Evolutionary conservation across 2,888 invertebrate genomes (phyloP).

Genomic region (Cosmopolites sordidus): DNA sequence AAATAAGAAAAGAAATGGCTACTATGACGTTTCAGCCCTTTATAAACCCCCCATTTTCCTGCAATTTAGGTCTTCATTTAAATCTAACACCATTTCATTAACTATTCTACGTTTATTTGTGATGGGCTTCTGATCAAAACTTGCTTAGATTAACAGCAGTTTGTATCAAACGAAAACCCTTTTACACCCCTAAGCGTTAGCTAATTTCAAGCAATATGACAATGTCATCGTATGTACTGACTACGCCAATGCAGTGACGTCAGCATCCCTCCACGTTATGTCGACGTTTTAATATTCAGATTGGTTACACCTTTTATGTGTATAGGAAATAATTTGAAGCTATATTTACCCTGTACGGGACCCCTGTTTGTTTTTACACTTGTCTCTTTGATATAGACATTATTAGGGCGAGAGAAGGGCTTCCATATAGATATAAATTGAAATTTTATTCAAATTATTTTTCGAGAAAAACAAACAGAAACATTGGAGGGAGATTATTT

Average conservation of each 20-base stretch:
- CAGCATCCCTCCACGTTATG: slow-evolving; percentile 22
- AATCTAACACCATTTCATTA: no score
- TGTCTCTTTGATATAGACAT: slow-evolving; percentile 47
- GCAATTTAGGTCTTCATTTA: no score
- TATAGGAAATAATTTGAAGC: slow-evolving; percentile 49
- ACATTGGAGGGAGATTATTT: slow-evolving; percentile 12
- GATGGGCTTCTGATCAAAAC: no score
- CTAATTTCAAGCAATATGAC: slow-evolving; percentile 19
- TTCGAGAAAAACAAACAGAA: slow-evolving; percentile 25
- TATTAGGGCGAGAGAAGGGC: slow-evolving; percentile 35
- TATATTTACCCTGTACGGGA: slow-evolving; percentile 44
- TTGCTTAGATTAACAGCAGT: no score
- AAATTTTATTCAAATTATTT: slow-evolving; percentile 36
- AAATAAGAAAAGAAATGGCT: no score
- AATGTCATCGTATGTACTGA: background rate
- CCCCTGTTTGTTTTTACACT: slow-evolving; percentile 51
- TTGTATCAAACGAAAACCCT: no score
- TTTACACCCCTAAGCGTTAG: background rate
- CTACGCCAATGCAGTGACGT: slow-evolving; percentile 9
- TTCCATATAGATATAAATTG: slow-evolving; percentile 34
- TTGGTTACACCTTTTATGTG: slow-evolving; percentile 52
- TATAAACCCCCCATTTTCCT: no score
- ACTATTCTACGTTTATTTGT: no score
- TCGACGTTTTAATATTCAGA: slow-evolving; percentile 49
- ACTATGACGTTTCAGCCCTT: no score